Evolutionary conservation across 2,113 vertebrate genomes (phyloP).

Genomic region (Centropristis striata): DNA sequence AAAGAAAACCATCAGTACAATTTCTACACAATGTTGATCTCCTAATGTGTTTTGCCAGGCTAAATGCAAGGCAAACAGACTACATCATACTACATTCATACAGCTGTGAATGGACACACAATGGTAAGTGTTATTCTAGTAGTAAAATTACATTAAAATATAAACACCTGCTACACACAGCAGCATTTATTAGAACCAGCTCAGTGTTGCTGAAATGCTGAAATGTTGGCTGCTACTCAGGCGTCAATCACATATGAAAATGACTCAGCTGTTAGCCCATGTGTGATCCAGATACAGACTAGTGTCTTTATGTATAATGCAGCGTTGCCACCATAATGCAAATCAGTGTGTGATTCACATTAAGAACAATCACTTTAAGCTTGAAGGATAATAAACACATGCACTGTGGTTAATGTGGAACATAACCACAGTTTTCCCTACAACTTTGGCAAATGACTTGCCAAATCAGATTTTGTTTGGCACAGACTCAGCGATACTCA

Average conservation of each 20-base stretch:
- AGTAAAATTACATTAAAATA: conserved; percentile 12
- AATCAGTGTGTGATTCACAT: neutral
- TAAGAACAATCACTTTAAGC: neutral
- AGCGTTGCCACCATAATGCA: neutral
- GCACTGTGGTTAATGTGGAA: neutral
- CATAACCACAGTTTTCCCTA: neutral
- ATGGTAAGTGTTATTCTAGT: neutral
- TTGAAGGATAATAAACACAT: neutral
- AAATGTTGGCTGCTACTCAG: neutral
- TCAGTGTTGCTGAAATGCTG: neutral
- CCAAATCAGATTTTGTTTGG: neutral
- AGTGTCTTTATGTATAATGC: neutral
- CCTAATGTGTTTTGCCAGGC: neutral
- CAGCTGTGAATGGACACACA: neutral
- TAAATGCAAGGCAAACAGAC: neutral
- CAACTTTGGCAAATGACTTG: neutral
- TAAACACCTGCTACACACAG: conserved; percentile 8
- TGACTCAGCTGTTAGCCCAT: conserved; percentile 16
- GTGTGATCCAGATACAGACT: conserved; percentile 18
- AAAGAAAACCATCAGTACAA: neutral
- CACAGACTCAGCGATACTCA: neutral
- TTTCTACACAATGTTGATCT: neutral
- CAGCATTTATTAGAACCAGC: neutral
- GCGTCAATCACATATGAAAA: conserved; percentile 12
- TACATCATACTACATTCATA: neutral